Base-by-base conservation (phyloP, 2,113 vertebrate species). In the Parus major region DNA sequence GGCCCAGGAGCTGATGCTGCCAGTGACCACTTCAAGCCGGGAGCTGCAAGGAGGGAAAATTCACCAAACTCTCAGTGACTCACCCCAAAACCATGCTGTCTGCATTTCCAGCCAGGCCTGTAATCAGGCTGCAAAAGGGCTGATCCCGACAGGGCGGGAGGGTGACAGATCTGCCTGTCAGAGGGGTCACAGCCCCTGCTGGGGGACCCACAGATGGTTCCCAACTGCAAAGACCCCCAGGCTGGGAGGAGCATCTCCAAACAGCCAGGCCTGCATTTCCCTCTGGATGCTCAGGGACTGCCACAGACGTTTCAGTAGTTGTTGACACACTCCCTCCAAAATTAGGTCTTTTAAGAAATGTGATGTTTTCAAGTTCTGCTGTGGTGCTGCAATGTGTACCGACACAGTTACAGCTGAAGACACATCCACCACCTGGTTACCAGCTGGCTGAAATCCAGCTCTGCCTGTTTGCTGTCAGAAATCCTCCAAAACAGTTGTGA, bases 21-120 rank as follows among this genome's bases (percentile, higher is more conserved):
- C 77, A 50, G 47, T 33, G 52, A 55, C 24, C 0, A 0, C 68
- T 47, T 12, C 2, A n/a, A 22, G 76, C 59, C 16, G 18, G 72
- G 69, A 63, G 91, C 60, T 82, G 25, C 7, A 4, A 11, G 19
- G 46, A 81, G 55, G 27, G 60, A 64, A 82, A 91, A 93, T 92
- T 72, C 91, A 91, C 92, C 89, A 79, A 90, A 71, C 27, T 72
- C 57, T 12, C 76, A 3, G 61, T 96, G 93, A 95, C 89, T 97
- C 94, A 89, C 50, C 42, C 39, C 1, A 12, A 95, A 96, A 92
- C 69, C 90, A 92, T 9, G 68, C n/a, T 0, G 42, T 46, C 86
- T 83, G 71, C 76, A 29, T 31, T 94, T 80, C 94, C 92, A 92
- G 94, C 82, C 95, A 77, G 90, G n/a, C 79, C 88, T 83, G 82